Conservation (phyloP, 2,113 vertebrate genomes). For the Rynchops niger region DNA sequence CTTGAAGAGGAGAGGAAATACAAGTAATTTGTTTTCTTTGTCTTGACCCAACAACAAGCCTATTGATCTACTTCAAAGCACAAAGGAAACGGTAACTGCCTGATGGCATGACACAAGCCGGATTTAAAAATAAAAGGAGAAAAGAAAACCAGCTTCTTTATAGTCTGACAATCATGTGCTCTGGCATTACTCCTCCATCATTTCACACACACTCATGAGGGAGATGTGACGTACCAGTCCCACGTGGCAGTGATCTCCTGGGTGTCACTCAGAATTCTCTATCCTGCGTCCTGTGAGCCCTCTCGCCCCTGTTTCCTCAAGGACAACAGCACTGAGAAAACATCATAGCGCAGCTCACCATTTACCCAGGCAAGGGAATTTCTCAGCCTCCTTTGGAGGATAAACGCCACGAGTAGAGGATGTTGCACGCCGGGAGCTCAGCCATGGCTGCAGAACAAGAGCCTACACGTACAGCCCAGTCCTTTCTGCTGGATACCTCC, state of each 20-base stretch:
- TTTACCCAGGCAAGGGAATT: background rate
- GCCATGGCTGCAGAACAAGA: background rate
- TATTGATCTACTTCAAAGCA: constrained; percentile 39
- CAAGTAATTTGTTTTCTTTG: constrained; percentile 57
- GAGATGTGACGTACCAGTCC: background rate
- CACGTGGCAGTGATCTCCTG: rapidly evolving
- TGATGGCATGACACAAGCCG: background rate
- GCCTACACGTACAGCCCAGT: rapidly evolving
- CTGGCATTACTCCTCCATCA: background rate
- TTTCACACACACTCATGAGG: rapidly evolving
- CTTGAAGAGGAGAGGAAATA: background rate
- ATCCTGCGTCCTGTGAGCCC: rapidly evolving
- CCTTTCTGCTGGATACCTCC: background rate
- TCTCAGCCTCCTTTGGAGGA: background rate
- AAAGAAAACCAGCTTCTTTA: background rate
- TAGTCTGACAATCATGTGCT: background rate
- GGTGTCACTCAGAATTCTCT: background rate
- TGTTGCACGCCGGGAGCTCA: background rate
- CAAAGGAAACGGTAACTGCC: background rate
- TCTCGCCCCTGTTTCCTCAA: background rate
- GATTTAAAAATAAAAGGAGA: background rate
- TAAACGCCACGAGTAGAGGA: rapidly evolving
- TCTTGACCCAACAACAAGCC: constrained; percentile 22
- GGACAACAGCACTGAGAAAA: background rate
- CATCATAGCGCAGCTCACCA: rapidly evolving